These are phyloP conservation scores for Halichondria panicea DNA, from an alignment of 37 sponge, comb jelly and placozoan genomes.

Conservation along the genomic window DNA sequence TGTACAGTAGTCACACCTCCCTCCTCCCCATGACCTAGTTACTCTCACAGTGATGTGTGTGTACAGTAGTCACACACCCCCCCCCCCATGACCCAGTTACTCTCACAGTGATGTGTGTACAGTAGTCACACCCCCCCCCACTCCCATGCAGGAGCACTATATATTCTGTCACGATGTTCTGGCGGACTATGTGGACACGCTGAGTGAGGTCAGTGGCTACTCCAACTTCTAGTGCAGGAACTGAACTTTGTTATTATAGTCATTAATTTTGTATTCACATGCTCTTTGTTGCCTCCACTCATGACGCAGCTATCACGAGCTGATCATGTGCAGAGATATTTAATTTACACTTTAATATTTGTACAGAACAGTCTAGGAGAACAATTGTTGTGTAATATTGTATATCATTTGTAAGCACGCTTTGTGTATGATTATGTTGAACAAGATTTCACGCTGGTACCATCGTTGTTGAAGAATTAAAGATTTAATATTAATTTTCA, in stretches of 20 bases:
- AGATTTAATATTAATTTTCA: no score
- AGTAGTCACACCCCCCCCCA: background rate
- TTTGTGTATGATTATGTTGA: background rate
- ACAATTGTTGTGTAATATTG: background rate
- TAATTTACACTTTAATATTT: no score
- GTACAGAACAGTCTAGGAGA: no score
- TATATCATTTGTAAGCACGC: background rate
- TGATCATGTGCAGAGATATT: no score
- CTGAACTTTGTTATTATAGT: background rate
- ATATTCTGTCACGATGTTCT: slow-evolving; percentile 48
- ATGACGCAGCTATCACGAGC: no score
- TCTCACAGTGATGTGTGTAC: no score
- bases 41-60: no score
- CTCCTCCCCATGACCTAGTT: no score
- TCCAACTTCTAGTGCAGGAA: slow-evolving; percentile 36
- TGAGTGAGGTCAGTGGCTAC: slow-evolving; percentile 16
- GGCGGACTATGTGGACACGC: slow-evolving; percentile 46
- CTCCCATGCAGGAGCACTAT: slow-evolving; percentile 47
- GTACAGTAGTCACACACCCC: no score
- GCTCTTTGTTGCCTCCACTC: background rate
- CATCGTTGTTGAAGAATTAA: no score
- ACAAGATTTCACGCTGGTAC: background rate
- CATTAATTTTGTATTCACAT: background rate
- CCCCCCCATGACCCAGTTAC: no score
- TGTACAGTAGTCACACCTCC: no score